Base-by-base conservation (phyloP, 2,888 invertebrate species). In the Aporophyla lueneburgensis region DNA sequence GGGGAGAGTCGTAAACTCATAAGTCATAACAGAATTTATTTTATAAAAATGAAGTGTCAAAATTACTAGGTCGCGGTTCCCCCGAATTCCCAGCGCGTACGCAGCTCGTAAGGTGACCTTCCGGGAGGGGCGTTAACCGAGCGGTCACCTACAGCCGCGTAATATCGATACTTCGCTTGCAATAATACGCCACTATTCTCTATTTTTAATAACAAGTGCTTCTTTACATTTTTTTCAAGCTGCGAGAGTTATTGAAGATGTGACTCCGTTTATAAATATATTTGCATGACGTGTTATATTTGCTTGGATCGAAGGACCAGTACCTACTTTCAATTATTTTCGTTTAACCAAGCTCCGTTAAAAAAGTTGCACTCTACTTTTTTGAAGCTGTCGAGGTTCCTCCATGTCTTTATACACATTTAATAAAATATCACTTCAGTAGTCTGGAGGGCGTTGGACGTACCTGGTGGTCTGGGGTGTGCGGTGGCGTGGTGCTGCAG, bases 401-500 rank as follows among this genome's bases (percentile, higher is more conserved):
- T 69, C 61, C 53, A 63, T 53, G 19, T 61, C 43, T 54, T n/a
- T n/a, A 5, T 33, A 59, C 10, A 33, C 21, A 33, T 5, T 59
- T 21, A 59, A 33, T 33, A 2, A 59, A 59, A 33, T 59, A 21
- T 21, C 33, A 19, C 3, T 27, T n/a, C 1, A 33, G 33, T 33
- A n/a, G 10, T 40, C 14, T 27, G 40, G 27, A 21, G 46, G 27
- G 16, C 19, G 12, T 5, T 54, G 74, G 75, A 92, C 94, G 92
- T 83, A 95, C 96, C 95, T 85, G 96, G 94, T 87, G 96, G 95
- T 88, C 96, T 91, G 33, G 95, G 95, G 82, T 96, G 97, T 82
- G 97, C 95, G 78, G 94, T 96, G 77, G 95, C 96, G 74, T 97
- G 97, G 84, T 96, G 96, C 89, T 96, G 97, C 86, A 96, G 93